Evolutionary conservation across 2,113 vertebrate species (phyloP).

Genomic region (Antennarius striatus): DNA sequence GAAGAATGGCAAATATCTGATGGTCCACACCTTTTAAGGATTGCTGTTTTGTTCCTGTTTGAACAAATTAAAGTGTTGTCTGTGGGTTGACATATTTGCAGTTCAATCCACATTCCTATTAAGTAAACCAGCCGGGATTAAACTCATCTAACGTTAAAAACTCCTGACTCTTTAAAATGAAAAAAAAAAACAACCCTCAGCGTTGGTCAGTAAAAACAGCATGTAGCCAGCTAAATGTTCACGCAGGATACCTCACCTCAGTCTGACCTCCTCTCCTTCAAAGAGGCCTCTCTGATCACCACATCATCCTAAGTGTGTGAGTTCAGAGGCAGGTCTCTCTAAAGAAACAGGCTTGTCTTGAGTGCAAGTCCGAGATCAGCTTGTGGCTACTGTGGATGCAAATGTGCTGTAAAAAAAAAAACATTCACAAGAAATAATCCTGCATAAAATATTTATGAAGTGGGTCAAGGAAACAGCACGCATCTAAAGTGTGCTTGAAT

Average conservation of each 20-base stretch:
- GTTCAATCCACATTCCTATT: too few relatives aligned
- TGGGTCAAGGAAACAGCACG: neutral
- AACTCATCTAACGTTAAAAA: conserved; percentile 20
- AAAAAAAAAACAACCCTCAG: conserved; percentile 1
- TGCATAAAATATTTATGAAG: neutral
- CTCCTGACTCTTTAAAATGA: conserved; percentile 12
- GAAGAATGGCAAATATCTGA: conserved; percentile 36
- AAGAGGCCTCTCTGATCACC: conserved; percentile 10
- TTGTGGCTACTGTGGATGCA: too few relatives aligned
- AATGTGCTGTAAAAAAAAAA: too few relatives aligned
- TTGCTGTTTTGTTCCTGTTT: conserved; percentile 15
- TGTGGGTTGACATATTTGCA: too few relatives aligned
- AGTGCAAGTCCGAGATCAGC: too few relatives aligned
- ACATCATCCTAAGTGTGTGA: too few relatives aligned
- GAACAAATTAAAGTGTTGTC: too few relatives aligned
- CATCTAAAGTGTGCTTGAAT: neutral
- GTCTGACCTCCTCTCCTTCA: conserved; percentile 43
- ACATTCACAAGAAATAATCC: too few relatives aligned
- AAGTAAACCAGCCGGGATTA: conserved; percentile 20
- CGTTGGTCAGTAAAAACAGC: conserved; percentile 14
- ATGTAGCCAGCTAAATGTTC: conserved; percentile 6
- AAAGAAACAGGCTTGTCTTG: too few relatives aligned
- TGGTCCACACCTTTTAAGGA: conserved; percentile 30
- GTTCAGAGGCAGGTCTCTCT: too few relatives aligned
- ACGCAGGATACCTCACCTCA: conserved; percentile 17